phyloP scores from a whole-genome alignment of 92 coral and sea anemone species.

The Porites evermanni region DNA sequence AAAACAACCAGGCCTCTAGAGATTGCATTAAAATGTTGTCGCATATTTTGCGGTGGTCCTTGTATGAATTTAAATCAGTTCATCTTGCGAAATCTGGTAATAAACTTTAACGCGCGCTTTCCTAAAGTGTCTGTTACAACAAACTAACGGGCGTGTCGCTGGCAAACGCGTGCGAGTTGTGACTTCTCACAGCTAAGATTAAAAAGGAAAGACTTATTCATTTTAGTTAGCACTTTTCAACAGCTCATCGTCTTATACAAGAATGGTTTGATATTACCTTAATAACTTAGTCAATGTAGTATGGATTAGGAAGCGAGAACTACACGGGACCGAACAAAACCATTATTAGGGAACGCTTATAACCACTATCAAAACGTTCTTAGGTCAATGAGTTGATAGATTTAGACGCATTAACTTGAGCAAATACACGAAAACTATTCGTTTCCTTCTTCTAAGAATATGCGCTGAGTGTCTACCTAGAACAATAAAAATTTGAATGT shows the following conservation, averaged over 20 bases:
- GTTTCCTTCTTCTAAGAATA: conserved; percentile 30
- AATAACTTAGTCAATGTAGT: conserved; percentile 83
- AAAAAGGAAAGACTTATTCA: conserved; percentile 53
- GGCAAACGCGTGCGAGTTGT: conserved; percentile 18
- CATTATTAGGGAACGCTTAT: conserved; percentile 90
- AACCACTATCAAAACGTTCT: conserved; percentile 81
- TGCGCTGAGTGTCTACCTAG: conserved; percentile 50
- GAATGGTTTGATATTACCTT: conserved; percentile 74
- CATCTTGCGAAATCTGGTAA: neutral
- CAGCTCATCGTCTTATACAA: conserved; percentile 64
- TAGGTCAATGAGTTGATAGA: conserved; percentile 81
- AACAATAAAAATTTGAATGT: conserved; percentile 67
- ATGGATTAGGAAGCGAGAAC: conserved; percentile 85
- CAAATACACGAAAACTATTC: conserved; percentile 61
- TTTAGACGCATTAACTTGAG: conserved; percentile 82
- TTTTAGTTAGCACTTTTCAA: conserved; percentile 55
- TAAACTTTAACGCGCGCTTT: neutral
- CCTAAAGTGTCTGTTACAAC: conserved; percentile 16
- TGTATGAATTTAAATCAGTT: neutral
- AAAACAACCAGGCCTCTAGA: conserved; percentile 43
- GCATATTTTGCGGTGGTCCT: neutral
- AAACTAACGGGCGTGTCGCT: conserved; percentile 31
- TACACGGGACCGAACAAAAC: conserved; percentile 89
- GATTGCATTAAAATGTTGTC: conserved; percentile 29
- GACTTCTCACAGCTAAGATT: conserved; percentile 49